Base-by-base conservation (phyloP, 2,797 vertebrate genomes). In the Basileuterus tristriatus region DNA sequence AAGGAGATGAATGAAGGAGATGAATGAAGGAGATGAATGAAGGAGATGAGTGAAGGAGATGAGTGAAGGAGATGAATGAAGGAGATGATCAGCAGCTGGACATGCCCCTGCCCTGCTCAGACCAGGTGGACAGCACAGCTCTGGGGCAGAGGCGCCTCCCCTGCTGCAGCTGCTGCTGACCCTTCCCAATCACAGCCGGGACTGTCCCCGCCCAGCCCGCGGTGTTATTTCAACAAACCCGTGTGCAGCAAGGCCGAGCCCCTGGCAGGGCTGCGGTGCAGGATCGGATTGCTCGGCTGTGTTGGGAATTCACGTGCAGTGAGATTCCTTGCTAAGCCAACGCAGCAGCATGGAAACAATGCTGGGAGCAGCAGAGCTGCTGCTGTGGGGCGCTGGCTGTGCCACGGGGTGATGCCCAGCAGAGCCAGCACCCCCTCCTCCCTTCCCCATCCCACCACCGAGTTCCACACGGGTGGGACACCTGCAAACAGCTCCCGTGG, bases 351-450 rank as follows among this genome's bases (percentile, higher is more conserved):
- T 0, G 3, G 78, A 5, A 47, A 37, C 32, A 15, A 50, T 62
- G 82, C 41, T 55, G 76, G 75, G 4, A 64, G 78, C 43, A 12
- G 67, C 8, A 26, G 17, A 32, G 50, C 78, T 78, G 27, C 87
- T 29, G 67, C 67, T 21, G 0, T 9, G 46, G 49, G 79, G 53
- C 2, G 32, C 74, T 1, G 6, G 69, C 65, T 55, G 56, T 5
- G 46, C 85, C 46, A 3, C 0, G 11, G 11, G 47, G 30, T 0
- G 12, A 79, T 19, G 63, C 18, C 21, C 2, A 0, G 58, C 56
- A 60, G 46, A 32, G 9, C 15, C 15, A 15, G 58, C 53, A 37
- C 10, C 34, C 11, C 15, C 5, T 36, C 41, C 69, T 67, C 21
- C 56, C 56, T 9, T 8, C 29, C 36, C 76, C 62, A 69, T 43